phyloP scores from a whole-genome alignment of 2,888 invertebrate species.

The Hemaris fuciformis region DNA sequence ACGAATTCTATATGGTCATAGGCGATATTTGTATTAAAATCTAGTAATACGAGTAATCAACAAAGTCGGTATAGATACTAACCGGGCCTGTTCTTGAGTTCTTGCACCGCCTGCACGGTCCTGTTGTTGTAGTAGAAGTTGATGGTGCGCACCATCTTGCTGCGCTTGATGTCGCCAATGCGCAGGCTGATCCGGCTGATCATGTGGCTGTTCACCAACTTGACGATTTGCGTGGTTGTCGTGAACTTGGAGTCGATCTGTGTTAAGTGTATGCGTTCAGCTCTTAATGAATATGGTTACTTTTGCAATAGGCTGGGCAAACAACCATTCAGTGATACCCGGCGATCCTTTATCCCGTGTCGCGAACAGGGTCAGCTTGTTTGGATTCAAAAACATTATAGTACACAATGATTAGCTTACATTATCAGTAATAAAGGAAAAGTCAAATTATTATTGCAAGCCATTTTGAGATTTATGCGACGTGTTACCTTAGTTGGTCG shows the following conservation, averaged over 20 bases:
- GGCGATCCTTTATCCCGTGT: background rate
- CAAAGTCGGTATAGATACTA: conserved; percentile 25
- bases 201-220: conserved; percentile 96
- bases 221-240: conserved; percentile 98
- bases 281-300: conserved; percentile 9
- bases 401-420: background rate
- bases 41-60: background rate
- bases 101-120: conserved; percentile 97
- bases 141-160: conserved; percentile 98
- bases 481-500: too few species aligned
- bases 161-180: conserved; percentile 96
- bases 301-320: background rate
- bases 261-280: conserved; percentile 10
- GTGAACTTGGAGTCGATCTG: conserved; percentile 97
- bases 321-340: background rate
- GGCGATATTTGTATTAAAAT: background rate
- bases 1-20: too few species aligned
- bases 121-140: conserved; percentile 98
- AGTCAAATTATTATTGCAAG: background rate
- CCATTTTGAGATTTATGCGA: too few species aligned
- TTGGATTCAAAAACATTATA: background rate
- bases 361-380: background rate
- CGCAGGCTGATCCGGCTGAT: conserved; percentile 96
- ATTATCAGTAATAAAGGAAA: background rate
- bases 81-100: conserved; percentile 96